Base-by-base conservation (phyloP, 2,888 invertebrate genomes). In the Rhogogaster chlorosoma region DNA sequence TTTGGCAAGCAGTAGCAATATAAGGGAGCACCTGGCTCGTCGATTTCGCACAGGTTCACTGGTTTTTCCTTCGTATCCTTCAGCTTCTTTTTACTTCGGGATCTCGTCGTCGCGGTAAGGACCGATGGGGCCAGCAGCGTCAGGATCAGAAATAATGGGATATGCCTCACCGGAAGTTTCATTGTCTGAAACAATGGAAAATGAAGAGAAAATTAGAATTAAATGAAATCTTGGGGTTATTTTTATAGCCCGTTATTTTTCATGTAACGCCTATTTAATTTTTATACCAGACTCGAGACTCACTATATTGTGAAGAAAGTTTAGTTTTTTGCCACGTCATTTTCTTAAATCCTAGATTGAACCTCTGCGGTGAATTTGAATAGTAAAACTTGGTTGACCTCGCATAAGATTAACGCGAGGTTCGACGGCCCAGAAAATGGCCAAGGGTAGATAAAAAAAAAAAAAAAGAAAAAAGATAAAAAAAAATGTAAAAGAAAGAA, bases 1-100 rank as follows among this genome's bases (percentile, higher is more conserved):
- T 92, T 91, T 84, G 94, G 95, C 89, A 96, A 95, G 91, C 97
- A 97, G 91, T 96, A 95, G 93, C 97, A 97, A 89, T 95, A 96
- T 86, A 96, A 94, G 89, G 95, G 95, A 0, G 95, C 94, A 83
- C 95, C 94, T 57, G 94, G 93, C 87, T 94, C 94, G 64, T 95
- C 94, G 86, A 95, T 94, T 89, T 95, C 95, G 89, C 96, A 96
- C 80, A 95, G 94, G 90, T 95, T 95, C n/a, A 89, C 84, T 67
- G 92, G 91, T 78, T 89, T 90, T 71, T 86, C 88, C 53, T 91
- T 90, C 80, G 90, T 90, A 5, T 87, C 57, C 12, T 86, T 84
- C 86, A 91, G 92, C 82, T 90, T 90, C 86, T 90, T 93, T 73
- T 86, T 88, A 78, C 89, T 90, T 0, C 92, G 90, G 1, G 88